A percentile compares a stretch with the other conserved stretches of the same genome.
Evolutionary conservation across 2,888 invertebrate species (phyloP).

Genomic region (Halictus ligatus): DNA sequence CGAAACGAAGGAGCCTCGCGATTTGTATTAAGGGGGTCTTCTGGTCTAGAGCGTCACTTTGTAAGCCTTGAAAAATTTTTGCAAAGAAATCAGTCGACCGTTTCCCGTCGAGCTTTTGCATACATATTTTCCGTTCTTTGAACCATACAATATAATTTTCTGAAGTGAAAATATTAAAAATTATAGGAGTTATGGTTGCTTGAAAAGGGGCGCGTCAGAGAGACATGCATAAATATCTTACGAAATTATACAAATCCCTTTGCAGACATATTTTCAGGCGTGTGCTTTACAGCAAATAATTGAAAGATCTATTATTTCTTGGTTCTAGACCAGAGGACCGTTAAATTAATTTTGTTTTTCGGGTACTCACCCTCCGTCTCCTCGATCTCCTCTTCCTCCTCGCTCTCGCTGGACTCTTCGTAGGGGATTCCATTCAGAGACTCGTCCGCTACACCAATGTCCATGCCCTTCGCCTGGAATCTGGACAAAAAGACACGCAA

Average conservation of each 20-base stretch:
- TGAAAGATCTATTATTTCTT: background rate
- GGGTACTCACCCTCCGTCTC: slow-evolving; percentile 78
- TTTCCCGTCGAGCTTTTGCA: background rate
- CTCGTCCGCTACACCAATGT: slow-evolving; percentile 91
- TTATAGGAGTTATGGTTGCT: no score
- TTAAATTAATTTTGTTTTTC: background rate
- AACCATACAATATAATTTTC: no score
- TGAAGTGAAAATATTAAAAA: no score
- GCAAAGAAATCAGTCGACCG: background rate
- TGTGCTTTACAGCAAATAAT: background rate
- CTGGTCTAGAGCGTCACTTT: background rate
- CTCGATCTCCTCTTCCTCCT: slow-evolving; percentile 87
- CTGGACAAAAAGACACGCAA: slow-evolving; percentile 82
- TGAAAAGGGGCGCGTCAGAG: no score
- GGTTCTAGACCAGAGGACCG: background rate
- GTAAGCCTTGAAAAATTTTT: background rate
- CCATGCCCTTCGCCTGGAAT: slow-evolving; percentile 93
- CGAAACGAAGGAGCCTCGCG: slow-evolving; percentile 12
- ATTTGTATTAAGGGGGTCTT: slow-evolving; percentile 27
- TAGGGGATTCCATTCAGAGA: slow-evolving; percentile 90
- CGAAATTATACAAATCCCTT: no score
- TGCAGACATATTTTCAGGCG: no score
- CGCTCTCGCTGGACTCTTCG: slow-evolving; percentile 90
- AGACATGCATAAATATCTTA: no score
- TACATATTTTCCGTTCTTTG: no score